A percentile compares a stretch with the other conserved stretches of the same genome.
These are phyloP conservation scores for Scaptomyza flava DNA, from an alignment of 2,888 invertebrate genomes.

Conservation along the genomic window DNA sequence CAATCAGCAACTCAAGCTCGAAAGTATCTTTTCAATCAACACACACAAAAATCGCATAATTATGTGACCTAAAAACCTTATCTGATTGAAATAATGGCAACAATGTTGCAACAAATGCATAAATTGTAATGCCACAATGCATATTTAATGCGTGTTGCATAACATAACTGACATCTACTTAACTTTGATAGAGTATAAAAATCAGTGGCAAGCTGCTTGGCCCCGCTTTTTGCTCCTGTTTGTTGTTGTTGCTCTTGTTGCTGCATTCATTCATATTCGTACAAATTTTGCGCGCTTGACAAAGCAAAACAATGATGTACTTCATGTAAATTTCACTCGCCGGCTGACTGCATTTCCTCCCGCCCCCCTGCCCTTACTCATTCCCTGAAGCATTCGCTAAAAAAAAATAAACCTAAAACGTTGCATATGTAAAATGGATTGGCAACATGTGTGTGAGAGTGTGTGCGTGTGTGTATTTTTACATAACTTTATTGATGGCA, in stretches of 20 bases:
- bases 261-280: constrained; percentile 79
- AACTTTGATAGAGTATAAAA: constrained; percentile 45
- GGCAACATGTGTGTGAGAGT: constrained; percentile 36
- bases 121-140: constrained; percentile 19
- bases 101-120: constrained; percentile 23
- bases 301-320: constrained; percentile 80
- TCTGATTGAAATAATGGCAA: constrained; percentile 13
- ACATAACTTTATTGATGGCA: constrained; percentile 81
- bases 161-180: constrained; percentile 17
- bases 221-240: constrained; percentile 13
- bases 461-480: constrained; percentile 50
- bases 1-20: constrained; percentile 5
- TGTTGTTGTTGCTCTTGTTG: constrained; percentile 18
- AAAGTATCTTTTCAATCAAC: constrained; percentile 2
- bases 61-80: constrained; percentile 20
- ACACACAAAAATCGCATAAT: background rate
- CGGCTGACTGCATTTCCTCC: constrained; percentile 61
- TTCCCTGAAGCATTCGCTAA: background rate
- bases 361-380: too few relatives aligned
- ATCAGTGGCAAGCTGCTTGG: constrained; percentile 17
- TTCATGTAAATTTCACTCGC: constrained; percentile 78
- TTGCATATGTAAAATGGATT: constrained; percentile 79
- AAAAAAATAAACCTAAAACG: constrained; percentile 75
- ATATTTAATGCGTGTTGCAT: constrained; percentile 19
- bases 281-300: constrained; percentile 82